Percentiles rank a stretch among this genome's conserved stretches.
Evolutionary conservation across 2,888 invertebrate genomes (phyloP).

Genomic region (Aleiodes testaceus): DNA sequence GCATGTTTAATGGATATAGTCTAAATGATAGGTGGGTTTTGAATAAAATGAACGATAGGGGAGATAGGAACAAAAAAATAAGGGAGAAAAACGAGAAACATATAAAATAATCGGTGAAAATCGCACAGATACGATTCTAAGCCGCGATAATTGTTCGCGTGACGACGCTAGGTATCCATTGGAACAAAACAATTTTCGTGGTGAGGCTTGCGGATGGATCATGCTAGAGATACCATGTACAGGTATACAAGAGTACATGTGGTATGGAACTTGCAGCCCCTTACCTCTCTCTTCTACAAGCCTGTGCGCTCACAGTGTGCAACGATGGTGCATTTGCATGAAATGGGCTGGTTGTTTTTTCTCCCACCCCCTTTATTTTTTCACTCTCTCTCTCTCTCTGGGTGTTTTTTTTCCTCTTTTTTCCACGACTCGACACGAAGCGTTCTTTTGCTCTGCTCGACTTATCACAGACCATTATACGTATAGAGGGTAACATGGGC

Average conservation of each 20-base stretch:
- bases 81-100: neutral
- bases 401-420: conserved; percentile 28
- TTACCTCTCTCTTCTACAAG: neutral
- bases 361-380: conserved; percentile 44
- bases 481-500: conserved; percentile 22
- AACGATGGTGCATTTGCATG: conserved; percentile 52
- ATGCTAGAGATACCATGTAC: conserved; percentile 40
- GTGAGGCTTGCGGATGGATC: conserved; percentile 43
- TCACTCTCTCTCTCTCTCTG: conserved; percentile 36
- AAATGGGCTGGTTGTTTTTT: conserved; percentile 46
- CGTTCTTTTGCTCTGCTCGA: conserved; percentile 45
- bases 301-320: conserved; percentile 39
- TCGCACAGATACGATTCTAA: conserved; percentile 26
- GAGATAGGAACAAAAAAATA: neutral
- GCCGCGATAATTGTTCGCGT: conserved; percentile 54
- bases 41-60: neutral
- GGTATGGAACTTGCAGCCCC: conserved; percentile 6
- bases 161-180: conserved; percentile 47
- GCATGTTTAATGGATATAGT: neutral
- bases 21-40: conserved; percentile 2
- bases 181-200: conserved; percentile 53
- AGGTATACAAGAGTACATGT: conserved; percentile 35
- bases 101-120: conserved; percentile 9
- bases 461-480: conserved; percentile 37
- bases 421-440: conserved; percentile 41